These are phyloP conservation scores for Dynastes maya DNA, from an alignment of 2,888 invertebrate genomes.

Conservation along the genomic window DNA sequence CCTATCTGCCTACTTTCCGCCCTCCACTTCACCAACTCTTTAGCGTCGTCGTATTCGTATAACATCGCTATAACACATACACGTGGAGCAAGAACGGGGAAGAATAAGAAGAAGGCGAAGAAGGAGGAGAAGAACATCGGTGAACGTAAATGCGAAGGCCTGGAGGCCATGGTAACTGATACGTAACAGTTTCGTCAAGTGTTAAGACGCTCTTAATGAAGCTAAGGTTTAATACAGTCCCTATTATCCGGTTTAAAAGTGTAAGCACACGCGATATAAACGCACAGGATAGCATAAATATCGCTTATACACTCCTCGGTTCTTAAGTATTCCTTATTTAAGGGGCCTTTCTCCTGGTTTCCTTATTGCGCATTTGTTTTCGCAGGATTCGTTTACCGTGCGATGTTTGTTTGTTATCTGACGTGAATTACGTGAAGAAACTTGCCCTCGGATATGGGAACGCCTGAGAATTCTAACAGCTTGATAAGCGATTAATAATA, in stretches of 20 bases:
- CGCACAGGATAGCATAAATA: constrained; percentile 25
- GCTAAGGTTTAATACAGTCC: constrained; percentile 55
- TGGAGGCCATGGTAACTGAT: constrained; percentile 59
- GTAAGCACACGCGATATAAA: constrained; percentile 31
- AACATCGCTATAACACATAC: constrained; percentile 23
- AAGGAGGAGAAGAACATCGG: too few relatives aligned
- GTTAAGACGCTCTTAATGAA: constrained; percentile 65
- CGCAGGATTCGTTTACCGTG: constrained; percentile 16
- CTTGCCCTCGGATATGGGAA: too few relatives aligned
- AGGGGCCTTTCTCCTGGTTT: not conserved
- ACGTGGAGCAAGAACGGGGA: constrained; percentile 7
- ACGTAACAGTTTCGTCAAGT: constrained; percentile 62
- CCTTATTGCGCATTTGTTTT: constrained; percentile 13
- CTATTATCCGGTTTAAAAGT: constrained; percentile 51
- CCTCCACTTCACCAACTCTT: constrained; percentile 16
- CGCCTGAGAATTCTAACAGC: too few relatives aligned
- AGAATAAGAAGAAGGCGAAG: constrained; percentile 21
- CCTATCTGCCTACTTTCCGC: not conserved
- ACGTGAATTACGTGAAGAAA: not conserved
- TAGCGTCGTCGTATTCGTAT: constrained; percentile 20
- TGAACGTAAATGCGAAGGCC: constrained; percentile 41
- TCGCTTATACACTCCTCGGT: constrained; percentile 3
- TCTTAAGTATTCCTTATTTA: constrained; percentile 22
- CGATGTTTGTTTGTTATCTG: not conserved
- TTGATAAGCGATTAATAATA: too few relatives aligned